Percentiles rank a stretch among this genome's conserved stretches.
Conservation (phyloP, 1,140 invertebrate genomes). For the Drosophila lini region DNA sequence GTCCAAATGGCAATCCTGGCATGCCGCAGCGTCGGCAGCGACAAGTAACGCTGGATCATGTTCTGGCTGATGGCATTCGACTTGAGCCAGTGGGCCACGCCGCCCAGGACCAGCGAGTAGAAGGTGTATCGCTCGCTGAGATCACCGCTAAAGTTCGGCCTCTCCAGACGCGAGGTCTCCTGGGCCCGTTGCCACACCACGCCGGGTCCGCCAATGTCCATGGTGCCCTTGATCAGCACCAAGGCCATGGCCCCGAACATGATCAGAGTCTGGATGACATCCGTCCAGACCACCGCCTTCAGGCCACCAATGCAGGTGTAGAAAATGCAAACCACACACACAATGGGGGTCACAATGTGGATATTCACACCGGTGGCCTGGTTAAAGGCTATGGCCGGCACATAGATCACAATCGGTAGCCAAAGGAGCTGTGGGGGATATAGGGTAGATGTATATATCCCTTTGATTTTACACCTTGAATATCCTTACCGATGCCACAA, state of each 20-base stretch:
- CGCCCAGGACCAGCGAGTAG: slow-evolving; percentile 91
- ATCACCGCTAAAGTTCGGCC: slow-evolving; percentile 89
- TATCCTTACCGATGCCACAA: slow-evolving; percentile 87
- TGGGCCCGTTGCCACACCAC: slow-evolving; percentile 89
- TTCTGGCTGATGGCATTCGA: slow-evolving; percentile 93
- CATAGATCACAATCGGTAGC: slow-evolving; percentile 89
- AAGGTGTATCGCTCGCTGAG: slow-evolving; percentile 90
- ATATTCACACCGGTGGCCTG: slow-evolving; percentile 94
- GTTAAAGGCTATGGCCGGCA: slow-evolving; percentile 89
- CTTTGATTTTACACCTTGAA: background rate
- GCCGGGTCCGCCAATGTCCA: slow-evolving; percentile 90
- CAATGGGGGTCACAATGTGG: slow-evolving; percentile 92
- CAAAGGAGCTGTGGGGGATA: slow-evolving; percentile 85
- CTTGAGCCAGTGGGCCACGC: slow-evolving; percentile 92
- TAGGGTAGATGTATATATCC: too few species aligned
- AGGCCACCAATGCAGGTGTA: slow-evolving; percentile 96
- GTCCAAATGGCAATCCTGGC: slow-evolving; percentile 90
- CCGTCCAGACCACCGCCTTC: slow-evolving; percentile 97
- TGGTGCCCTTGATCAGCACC: slow-evolving; percentile 91
- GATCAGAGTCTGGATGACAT: slow-evolving; percentile 93
- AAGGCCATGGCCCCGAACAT: slow-evolving; percentile 94
- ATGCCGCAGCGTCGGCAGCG: slow-evolving; percentile 88
- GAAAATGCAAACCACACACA: slow-evolving; percentile 95
- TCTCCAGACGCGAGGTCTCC: slow-evolving; percentile 90
- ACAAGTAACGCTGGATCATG: slow-evolving; percentile 91